phyloP scores from a whole-genome alignment of 2,113 vertebrate genomes.

The Dromaius novaehollandiae region DNA sequence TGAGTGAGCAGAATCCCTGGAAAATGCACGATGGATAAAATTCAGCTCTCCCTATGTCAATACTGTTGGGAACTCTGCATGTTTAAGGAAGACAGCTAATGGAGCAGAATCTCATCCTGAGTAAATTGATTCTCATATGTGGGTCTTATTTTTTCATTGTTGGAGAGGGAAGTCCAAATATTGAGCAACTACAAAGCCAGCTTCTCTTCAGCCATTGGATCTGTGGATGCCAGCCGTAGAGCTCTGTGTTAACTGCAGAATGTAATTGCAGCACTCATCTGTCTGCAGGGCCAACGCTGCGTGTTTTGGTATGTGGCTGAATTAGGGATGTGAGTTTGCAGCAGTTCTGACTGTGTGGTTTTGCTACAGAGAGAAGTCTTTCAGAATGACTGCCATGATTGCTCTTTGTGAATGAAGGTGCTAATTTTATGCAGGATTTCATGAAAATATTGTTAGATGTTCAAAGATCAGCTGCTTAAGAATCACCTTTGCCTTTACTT shows the following conservation, averaged over 20 bases:
- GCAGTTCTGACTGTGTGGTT: neutral
- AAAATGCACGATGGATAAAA: neutral
- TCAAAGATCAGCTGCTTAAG: neutral
- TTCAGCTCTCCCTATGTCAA: neutral
- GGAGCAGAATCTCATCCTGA: neutral
- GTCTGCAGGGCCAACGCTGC: neutral
- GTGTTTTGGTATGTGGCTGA: neutral
- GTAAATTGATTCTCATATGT: neutral
- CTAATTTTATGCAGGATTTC: neutral
- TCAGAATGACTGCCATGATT: neutral
- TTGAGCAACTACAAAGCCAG: neutral
- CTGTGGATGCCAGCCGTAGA: neutral
- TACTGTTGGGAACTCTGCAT: neutral
- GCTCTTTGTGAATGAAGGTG: neutral
- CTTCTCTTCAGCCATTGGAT: neutral
- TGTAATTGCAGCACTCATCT: neutral
- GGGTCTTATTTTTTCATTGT: neutral
- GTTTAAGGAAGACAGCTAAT: neutral
- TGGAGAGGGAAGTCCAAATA: neutral
- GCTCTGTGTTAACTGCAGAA: neutral
- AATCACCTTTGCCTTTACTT: neutral
- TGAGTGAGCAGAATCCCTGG: neutral
- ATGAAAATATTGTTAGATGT: neutral
- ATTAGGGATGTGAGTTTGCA: neutral
- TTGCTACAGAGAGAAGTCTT: neutral